phyloP scores from a whole-genome alignment of 2,113 vertebrate genomes.

The Anthoscopus minutus region DNA sequence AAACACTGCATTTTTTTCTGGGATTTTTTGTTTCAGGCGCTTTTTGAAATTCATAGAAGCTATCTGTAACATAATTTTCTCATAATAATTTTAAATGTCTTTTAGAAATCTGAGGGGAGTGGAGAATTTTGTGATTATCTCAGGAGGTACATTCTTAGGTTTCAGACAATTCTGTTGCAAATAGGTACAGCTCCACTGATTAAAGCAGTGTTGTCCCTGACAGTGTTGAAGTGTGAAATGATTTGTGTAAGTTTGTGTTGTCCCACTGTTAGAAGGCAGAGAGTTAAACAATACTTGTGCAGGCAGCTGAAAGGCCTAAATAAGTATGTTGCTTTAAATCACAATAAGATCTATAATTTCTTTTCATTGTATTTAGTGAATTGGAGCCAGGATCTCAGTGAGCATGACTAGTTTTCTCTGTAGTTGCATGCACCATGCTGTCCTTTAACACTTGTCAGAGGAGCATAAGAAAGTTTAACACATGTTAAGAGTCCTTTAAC shows the following conservation, averaged over 20 bases:
- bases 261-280: neutral
- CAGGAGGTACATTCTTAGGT: neutral
- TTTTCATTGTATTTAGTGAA: neutral
- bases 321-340: neutral
- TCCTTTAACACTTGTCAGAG: neutral
- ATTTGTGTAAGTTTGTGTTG: neutral
- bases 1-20: neutral
- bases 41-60: neutral
- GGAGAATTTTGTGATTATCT: neutral
- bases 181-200: neutral
- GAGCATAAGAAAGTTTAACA: neutral
- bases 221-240: neutral
- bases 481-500: neutral
- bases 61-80: neutral
- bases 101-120: neutral
- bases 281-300: neutral
- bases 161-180: neutral
- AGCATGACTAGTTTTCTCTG: neutral
- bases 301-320: neutral
- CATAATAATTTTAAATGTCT: neutral
- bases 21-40: neutral
- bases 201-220: neutral
- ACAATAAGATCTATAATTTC: neutral
- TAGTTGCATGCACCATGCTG: fast-evolving
- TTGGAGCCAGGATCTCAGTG: neutral